Evolutionary conservation across 1,140 invertebrate genomes (phyloP), one percentile per base, ranked within the genome.

Genomic region (Pogonognathellus flavescens): DNA sequence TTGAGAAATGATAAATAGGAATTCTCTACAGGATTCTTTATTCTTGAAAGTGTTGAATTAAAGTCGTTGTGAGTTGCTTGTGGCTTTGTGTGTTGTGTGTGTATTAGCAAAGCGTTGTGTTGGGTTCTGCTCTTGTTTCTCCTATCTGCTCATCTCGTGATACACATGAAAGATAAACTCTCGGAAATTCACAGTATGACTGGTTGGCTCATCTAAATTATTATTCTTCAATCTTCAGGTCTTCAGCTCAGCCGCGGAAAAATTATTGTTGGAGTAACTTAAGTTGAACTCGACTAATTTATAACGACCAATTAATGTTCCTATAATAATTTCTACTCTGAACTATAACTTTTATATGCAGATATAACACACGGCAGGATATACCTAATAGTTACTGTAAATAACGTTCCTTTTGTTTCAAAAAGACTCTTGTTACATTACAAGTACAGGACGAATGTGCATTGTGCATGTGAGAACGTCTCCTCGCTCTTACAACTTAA

Each of bases 221-320:
- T 60, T 5, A 66, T 66, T 76, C 41, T 49, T n/a, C n/a, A 76
- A 76, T 50, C 13, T 50, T 76, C 31, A 41, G n/a, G n/a, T 41
- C 31, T 6, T n/a, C 31, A 50, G 16, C 70, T 49, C 25, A 76
- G 49, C 41, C 25, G 41, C 13, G 41, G 70, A 76, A 76, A 76
- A 76, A 13, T 76, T 76, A 76, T 76, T 50, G 70, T 76, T 76
- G 70, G 70, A 14, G n/a, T 76, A 49, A 76, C 70, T 76, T 13
- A 76, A 31, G 70, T 10, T 76, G 70, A 76, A 76, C 41, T 49
- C 25, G 25, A 31, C 41, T 76, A 76, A 76, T 76, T 76, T 76
- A 49, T 76, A 76, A 76, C 41, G 70, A 76, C 41, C 70, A 76
- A 76, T 76, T 76, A 76, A 76, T 76, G 70, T 76, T 49, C 49